Conservation (phyloP, 2,888 invertebrate genomes). For the Drosophila fungiperda region DNA sequence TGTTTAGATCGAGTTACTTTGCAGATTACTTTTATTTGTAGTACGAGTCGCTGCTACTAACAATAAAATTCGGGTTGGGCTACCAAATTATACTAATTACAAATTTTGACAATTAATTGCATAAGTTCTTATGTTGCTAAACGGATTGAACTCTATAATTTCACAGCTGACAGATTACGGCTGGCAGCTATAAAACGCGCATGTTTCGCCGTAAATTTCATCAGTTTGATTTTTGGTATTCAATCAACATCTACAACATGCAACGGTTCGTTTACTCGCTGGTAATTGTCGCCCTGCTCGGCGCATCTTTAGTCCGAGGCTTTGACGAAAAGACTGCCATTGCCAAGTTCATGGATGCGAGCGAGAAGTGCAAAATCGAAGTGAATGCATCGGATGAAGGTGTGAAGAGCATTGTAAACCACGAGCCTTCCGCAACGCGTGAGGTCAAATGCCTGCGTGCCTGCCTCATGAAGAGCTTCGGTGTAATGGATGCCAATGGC, state of each 20-base stretch:
- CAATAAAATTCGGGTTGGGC: constrained; percentile 9
- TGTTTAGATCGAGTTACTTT: not conserved
- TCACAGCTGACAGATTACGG: constrained; percentile 68
- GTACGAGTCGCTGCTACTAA: constrained; percentile 2
- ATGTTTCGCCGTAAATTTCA: constrained; percentile 10
- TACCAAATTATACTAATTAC: constrained; percentile 46
- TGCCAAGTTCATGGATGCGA: constrained; percentile 54
- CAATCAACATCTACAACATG: constrained; percentile 44
- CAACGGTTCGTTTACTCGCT: constrained; percentile 34
- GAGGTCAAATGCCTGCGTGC: constrained; percentile 78
- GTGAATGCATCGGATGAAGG: constrained; percentile 76
- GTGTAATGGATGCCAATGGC: constrained; percentile 65
- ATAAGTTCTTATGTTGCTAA: constrained; percentile 31
- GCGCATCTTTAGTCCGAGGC: constrained; percentile 41
- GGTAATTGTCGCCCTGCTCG: constrained; percentile 40
- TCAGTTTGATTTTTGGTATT: constrained; percentile 39
- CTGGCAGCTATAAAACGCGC: constrained; percentile 54
- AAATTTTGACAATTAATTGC: constrained; percentile 35
- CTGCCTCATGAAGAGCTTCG: constrained; percentile 73
- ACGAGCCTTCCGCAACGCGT: constrained; percentile 55
- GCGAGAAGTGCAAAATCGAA: constrained; percentile 72
- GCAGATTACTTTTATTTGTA: not conserved
- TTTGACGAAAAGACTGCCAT: constrained; percentile 66
- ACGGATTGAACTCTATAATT: constrained; percentile 66
- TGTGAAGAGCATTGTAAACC: constrained; percentile 56